phyloP scores from a whole-genome alignment of 2,888 invertebrate genomes.

The Diachrysia chrysitis region DNA sequence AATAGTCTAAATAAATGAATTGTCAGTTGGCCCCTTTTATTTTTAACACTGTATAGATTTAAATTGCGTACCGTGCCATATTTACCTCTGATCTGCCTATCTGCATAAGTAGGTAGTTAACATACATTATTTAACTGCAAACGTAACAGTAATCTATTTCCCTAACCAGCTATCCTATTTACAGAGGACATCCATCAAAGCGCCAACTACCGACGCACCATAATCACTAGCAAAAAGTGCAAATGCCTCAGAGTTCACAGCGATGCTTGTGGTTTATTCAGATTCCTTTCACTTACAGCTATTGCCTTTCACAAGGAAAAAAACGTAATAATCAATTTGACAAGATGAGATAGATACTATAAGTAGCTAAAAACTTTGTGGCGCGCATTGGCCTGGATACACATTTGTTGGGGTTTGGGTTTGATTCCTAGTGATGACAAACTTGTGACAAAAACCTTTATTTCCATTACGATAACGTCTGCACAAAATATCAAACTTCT shows the following conservation, averaged over 20 bases:
- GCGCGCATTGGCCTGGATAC: background rate
- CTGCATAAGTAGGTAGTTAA: no score
- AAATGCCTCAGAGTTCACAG: background rate
- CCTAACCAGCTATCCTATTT: background rate
- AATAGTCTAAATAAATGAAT: no score
- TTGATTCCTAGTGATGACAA: background rate
- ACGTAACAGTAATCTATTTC: background rate
- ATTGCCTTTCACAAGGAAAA: conserved; percentile 5
- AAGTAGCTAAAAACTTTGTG: no score
- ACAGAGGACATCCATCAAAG: background rate
- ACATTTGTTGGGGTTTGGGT: background rate
- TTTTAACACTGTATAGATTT: no score
- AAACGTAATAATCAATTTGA: conserved; percentile 7
- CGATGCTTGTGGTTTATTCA: background rate
- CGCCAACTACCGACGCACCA: background rate
- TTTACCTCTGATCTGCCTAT: no score
- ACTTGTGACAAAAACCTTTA: no score
- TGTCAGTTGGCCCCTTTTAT: no score
- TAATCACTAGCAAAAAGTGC: background rate
- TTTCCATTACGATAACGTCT: no score
- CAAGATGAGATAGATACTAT: background rate
- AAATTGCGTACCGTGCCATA: no score
- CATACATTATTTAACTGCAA: background rate
- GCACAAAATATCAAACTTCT: background rate
- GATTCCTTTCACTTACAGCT: conserved; percentile 3